Evolutionary conservation across 2,113 vertebrate species (phyloP), one percentile per base, ranked within the genome.

Genomic region (Climacteris rufus): DNA sequence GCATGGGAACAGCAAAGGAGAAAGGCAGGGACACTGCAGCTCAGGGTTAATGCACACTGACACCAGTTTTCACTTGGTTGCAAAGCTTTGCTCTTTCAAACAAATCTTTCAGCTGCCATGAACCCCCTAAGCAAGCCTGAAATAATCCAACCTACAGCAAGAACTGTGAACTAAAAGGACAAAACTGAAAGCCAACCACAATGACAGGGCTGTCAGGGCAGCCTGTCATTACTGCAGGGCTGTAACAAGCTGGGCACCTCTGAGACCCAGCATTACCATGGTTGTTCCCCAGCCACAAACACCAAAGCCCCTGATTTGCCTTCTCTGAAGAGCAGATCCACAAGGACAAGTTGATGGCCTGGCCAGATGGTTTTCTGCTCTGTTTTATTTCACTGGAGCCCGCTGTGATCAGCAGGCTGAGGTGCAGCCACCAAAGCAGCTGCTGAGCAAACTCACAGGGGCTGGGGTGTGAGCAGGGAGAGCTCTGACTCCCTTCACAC

Each of bases 191-290:
- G 24, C 4, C 33, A 40, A 7, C 85, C 96, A 54, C 95, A 95
- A 93, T 59, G 60, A 75, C 45, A 97, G 94, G 82, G 87, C 83
- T 74, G 82, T 14, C 11, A 25, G 12, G 45, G 6, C 37, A 83
- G 69, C 56, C 85, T 89, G 35, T 91, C 78, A 92, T 97, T 96
- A 96, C 8, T 19, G 24, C 91, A 54, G 80, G 42, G 89, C 95
- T 80, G 89, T 20, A 92, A 87, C 84, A 79, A 27, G 64, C 10
- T 5, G 2, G 10, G 7, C 44, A 22, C 49, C 75, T 80, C 92
- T 28, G 22, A 90, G 93, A 50, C 57, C 80, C 69, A 47, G 17
- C 65, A 68, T 57, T 80, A 30, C 87, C 52, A 11, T 16, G 65
- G 33, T 60, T 89, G 87, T 14, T 94, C 69, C 72, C 52, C 19